phyloP scores from a whole-genome alignment of 2,797 vertebrate genomes.

The Syncerus caffer region DNA sequence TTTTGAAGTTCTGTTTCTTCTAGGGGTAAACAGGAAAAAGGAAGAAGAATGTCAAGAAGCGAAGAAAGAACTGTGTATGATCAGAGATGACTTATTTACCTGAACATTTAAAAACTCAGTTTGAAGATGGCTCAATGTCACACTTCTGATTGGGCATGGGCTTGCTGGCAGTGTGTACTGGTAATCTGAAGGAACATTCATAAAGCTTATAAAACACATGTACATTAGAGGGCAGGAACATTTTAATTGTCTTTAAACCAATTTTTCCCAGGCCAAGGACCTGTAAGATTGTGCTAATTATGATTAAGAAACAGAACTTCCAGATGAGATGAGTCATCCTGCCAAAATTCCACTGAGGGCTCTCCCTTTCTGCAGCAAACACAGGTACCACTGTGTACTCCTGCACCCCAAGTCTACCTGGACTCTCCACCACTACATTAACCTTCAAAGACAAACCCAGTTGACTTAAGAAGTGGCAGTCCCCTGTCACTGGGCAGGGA shows the following conservation, averaged over 20 bases:
- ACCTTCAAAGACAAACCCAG: neutral
- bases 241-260: neutral
- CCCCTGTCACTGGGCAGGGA: neutral
- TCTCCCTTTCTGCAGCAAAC: neutral
- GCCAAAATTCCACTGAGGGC: neutral
- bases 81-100: neutral
- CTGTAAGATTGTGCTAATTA: neutral
- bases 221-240: no score
- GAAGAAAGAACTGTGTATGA: neutral
- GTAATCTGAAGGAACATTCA: neutral
- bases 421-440: neutral
- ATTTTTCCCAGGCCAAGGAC: neutral
- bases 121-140: neutral
- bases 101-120: neutral
- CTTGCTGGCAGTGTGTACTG: neutral
- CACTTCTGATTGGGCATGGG: no score
- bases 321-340: neutral
- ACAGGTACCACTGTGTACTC: neutral
- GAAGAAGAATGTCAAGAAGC: neutral
- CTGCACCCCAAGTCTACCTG: neutral
- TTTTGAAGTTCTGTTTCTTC: neutral
- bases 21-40: neutral
- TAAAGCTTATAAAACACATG: neutral
- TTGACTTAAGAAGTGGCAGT: neutral
- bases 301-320: neutral